Evolutionary conservation across 2,888 invertebrate genomes (phyloP), one percentile per base, ranked within the genome.

Genomic region (Tinea trinotella): DNA sequence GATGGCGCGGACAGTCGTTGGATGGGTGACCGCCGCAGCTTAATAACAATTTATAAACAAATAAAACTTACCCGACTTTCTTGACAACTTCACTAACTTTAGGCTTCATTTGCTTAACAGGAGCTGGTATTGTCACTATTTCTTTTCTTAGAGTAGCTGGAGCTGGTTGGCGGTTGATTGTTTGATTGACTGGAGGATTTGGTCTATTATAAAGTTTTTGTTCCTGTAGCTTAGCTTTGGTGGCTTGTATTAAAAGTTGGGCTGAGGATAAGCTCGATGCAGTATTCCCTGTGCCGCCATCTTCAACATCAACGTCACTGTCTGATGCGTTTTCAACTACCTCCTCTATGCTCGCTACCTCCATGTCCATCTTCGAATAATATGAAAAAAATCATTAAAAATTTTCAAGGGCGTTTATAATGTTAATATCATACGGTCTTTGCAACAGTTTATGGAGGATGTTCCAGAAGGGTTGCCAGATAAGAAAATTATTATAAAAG

Each of bases 201-300:
- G n/a, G 40, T 40, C 15, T 40, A 15, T 40, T 40, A 15, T 13
- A n/a, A 30, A 10, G 30, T 19, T 20, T 15, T 48, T 57, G 10
- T 52, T 48, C 46, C 20, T 46, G 17, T n/a, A 15, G 20, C 44
- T 30, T n/a, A 70, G 17, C 65, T 53, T 71, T 73, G 1, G 77
- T 76, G 20, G 74, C 80, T 56, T 77, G 79, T 74, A 79, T 77
- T 1, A 84, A 69, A 0, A 83, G 69, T 53, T 82, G 82, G 0
- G 84, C 83, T 1, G 78, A 81, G 0, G 83, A 80, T 0, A 81
- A 64, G 12, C 71, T 74, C 66, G 52, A 22, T 1, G 49, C 18
- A n/a, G 18, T 9, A 24, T 36, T 6, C 6, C 53, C 13, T n/a
- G 6, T 20, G 13, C 54, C 54, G 10, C 55, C 55, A 46, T 56